These are phyloP conservation scores for Tenrec ecaudatus DNA, from an alignment of 2,113 vertebrate species.

Conservation along the genomic window DNA sequence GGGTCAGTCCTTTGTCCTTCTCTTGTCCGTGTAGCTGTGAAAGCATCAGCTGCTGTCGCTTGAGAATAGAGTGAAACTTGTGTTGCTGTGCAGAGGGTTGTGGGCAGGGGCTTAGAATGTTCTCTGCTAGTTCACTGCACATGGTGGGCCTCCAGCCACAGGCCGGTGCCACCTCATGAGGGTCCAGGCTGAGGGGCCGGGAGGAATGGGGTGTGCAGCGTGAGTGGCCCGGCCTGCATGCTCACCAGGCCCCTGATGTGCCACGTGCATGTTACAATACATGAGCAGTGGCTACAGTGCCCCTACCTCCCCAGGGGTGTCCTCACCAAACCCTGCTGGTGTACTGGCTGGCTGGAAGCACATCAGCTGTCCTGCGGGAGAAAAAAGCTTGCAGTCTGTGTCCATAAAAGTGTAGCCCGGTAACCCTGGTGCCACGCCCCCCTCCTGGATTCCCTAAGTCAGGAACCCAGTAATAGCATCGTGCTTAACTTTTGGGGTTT, in stretches of 20 bases:
- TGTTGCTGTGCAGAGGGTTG: too few species aligned
- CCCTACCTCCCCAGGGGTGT: too few species aligned
- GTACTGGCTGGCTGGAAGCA: too few species aligned
- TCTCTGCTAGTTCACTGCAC: too few species aligned
- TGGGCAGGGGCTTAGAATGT: not conserved
- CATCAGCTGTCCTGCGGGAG: not conserved
- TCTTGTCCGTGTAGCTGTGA: not conserved
- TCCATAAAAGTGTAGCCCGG: not conserved
- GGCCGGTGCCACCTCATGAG: not conserved
- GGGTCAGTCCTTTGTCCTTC: not conserved
- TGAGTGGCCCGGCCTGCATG: not conserved
- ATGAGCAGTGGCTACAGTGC: not conserved
- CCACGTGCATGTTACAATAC: not conserved
- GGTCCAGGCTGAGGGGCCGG: too few species aligned
- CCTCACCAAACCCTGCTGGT: too few species aligned
- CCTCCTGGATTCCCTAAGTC: too few species aligned
- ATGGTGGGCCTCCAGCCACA: not conserved
- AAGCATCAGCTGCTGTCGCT: fast-evolving
- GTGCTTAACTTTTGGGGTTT: too few species aligned
- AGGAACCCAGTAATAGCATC: too few species aligned
- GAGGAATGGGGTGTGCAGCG: not conserved
- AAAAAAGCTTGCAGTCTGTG: not conserved
- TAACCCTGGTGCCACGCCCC: too few species aligned
- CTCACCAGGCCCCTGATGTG: not conserved
- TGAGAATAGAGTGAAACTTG: not conserved